Evolutionary conservation across 2,113 vertebrate genomes (phyloP), one percentile per base, ranked within the genome.

Genomic region (Numida meleagris): DNA sequence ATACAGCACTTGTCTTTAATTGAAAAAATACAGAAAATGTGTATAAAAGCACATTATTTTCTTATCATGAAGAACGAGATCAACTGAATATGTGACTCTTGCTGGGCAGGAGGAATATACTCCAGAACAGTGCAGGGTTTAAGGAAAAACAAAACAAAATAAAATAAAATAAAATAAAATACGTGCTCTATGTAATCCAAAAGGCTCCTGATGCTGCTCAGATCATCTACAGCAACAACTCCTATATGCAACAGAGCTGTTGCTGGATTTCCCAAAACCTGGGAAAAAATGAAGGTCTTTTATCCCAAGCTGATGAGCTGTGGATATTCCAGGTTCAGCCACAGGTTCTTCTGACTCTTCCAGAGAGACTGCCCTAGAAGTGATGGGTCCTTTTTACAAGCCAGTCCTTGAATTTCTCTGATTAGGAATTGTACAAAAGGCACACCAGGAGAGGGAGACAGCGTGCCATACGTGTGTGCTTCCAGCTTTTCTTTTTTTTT

Each of bases 401-500:
- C 10, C 6, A 11, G 38, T 27, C 12, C 29, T 4, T 12, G 27
- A 38, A 33, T 38, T 88, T 88, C n/a, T 76, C 31, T 24, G 36
- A 58, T 45, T 46, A 71, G 33, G 76, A 63, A 61, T 40, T 72
- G 42, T 65, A 66, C 63, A 34, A 94, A 62, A 76, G 33, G 15
- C 33, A 77, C 11, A 70, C 87, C 63, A 73, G 78, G 58, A 94
- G 93, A 95, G 91, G 93, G 91, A 92, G 89, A 88, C 55, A 93
- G 72, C 68, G 86, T 79, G 87, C 66, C 19, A 17, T 38, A 40
- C 6, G 7, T 36, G 27, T 62, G 24, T 15, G 23, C 20, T 55
- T 87, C 13, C 34, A 82, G 9, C 6, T 18, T 42, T 51, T 33
- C 12, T 45, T 7, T 53, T 1, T 15, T 27, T 53, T 53, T 1